These are phyloP conservation scores for Hippopotamus amphibius DNA, from an alignment of 2,113 vertebrate genomes.

Conservation along the genomic window DNA sequence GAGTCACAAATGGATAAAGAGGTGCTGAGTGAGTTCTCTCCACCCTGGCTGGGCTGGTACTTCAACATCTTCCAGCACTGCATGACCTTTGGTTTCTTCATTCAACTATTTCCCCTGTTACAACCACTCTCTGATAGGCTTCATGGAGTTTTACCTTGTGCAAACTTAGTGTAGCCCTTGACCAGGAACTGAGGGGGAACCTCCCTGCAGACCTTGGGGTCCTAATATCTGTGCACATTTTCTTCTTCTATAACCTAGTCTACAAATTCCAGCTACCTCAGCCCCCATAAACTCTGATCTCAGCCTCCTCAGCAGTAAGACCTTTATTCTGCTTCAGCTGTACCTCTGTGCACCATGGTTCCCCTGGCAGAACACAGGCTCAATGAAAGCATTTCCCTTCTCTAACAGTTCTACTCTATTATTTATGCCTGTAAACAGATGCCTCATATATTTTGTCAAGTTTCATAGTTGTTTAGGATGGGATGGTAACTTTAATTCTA, in stretches of 20 bases:
- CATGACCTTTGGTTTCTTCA: background rate
- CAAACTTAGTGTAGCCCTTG: background rate
- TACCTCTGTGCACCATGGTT: background rate
- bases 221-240: background rate
- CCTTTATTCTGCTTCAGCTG: background rate
- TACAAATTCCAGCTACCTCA: background rate
- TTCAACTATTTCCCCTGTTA: background rate
- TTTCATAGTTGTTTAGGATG: background rate
- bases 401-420: background rate
- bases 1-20: background rate
- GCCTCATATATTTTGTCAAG: background rate
- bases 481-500: background rate
- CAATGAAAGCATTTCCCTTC: background rate
- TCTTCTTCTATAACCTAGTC: background rate
- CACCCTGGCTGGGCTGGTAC: background rate
- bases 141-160: background rate
- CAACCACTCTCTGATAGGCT: background rate
- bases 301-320: background rate
- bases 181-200: background rate
- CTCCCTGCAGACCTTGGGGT: background rate
- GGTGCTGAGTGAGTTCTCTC: background rate
- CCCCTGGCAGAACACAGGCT: background rate
- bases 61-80: background rate
- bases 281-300: background rate
- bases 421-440: background rate